Conservation (phyloP, 92 coral and sea anemone genomes). For the Virgularia gustaviana region DNA sequence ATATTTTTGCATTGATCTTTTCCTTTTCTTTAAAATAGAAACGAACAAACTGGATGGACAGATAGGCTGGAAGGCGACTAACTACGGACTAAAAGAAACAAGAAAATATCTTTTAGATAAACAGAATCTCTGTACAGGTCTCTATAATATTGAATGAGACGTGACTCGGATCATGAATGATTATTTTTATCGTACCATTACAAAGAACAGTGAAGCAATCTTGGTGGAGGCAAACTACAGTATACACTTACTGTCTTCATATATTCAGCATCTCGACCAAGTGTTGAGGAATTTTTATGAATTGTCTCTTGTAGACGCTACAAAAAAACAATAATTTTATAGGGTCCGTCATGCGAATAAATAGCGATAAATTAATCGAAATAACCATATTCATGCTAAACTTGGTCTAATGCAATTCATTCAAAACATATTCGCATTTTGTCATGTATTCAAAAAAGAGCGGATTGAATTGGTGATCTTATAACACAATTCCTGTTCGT, state of each 20-base stretch:
- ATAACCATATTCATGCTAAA: not conserved
- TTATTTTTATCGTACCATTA: not conserved
- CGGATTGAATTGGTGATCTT: too few relatives aligned
- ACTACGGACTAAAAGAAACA: slow-evolving; percentile 61
- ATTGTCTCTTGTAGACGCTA: slow-evolving; percentile 87
- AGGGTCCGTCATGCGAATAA: not conserved
- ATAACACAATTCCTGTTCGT: too few relatives aligned
- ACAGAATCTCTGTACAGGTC: not conserved
- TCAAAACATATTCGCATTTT: too few relatives aligned
- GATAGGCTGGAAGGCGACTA: slow-evolving; percentile 84
- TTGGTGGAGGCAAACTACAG: too few relatives aligned
- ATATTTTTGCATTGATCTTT: slow-evolving; percentile 84
- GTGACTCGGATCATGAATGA: not conserved
- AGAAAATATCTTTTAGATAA: not conserved
- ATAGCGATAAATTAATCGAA: not conserved
- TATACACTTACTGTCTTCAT: slow-evolving; percentile 65
- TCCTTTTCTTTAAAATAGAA: slow-evolving; percentile 96
- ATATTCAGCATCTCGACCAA: slow-evolving; percentile 89
- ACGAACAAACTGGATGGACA: slow-evolving; percentile 87
- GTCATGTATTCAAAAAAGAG: too few relatives aligned
- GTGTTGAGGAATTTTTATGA: slow-evolving; percentile 77
- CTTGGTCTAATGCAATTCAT: not conserved
- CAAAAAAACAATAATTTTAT: slow-evolving; percentile 1
- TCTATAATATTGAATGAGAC: not conserved
- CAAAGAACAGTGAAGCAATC: not conserved